Percentiles rank a stretch among this genome's conserved stretches.
phyloP scores from a whole-genome alignment of 2,113 vertebrate species.

The Morone chrysops region DNA sequence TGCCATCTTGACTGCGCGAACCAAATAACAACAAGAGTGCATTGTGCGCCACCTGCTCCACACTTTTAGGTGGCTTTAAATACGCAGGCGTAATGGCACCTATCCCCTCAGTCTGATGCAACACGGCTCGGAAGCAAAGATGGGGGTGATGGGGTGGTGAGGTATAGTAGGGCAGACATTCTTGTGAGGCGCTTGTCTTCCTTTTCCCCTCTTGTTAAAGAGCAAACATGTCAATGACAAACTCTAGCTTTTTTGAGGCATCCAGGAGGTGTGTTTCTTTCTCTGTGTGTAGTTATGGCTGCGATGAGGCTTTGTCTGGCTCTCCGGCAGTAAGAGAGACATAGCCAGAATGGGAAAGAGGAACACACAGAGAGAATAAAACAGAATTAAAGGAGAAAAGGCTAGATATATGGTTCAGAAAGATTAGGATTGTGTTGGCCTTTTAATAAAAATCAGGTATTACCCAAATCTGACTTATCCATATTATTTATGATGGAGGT shows the following conservation, averaged over 20 bases:
- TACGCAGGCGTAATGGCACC: constrained; percentile 78
- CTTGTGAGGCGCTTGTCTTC: constrained; percentile 10
- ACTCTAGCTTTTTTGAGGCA: constrained; percentile 44
- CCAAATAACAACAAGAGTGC: constrained; percentile 84
- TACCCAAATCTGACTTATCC: not conserved
- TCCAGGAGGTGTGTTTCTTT: constrained; percentile 48
- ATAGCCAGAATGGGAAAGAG: constrained; percentile 19
- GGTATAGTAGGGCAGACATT: not conserved
- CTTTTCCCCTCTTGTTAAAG: constrained; percentile 41
- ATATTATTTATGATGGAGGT: not conserved
- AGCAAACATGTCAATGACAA: constrained; percentile 56
- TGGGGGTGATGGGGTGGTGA: not conserved
- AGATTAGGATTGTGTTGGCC: not conserved
- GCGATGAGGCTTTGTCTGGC: constrained; percentile 53
- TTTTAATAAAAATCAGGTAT: constrained; percentile 15
- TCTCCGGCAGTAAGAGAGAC: constrained; percentile 16
- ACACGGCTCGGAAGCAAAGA: constrained; percentile 39
- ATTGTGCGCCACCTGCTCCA: constrained; percentile 85
- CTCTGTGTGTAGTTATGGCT: constrained; percentile 28
- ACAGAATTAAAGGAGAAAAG: not conserved
- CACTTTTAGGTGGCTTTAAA: constrained; percentile 83
- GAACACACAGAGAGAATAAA: not conserved
- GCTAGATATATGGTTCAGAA: not conserved
- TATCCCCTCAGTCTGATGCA: constrained; percentile 68
- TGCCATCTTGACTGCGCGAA: constrained; percentile 81